These are phyloP conservation scores for Cosmia pyralina DNA, from an alignment of 2,888 invertebrate species.

Conservation along the genomic window DNA sequence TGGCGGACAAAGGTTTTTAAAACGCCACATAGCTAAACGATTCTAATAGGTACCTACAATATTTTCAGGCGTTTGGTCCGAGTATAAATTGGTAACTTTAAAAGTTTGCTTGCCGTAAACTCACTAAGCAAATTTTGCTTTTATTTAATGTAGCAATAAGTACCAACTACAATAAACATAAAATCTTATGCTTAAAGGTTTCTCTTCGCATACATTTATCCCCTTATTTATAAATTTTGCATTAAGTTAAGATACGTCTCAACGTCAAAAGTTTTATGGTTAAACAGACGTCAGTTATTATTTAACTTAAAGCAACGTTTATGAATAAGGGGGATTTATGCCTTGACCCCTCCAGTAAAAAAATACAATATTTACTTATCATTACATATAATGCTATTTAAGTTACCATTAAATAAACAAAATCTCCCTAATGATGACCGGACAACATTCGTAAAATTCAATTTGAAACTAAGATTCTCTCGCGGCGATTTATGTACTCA, in stretches of 20 bases:
- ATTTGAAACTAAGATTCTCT: conserved; percentile 73
- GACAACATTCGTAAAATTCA: conserved; percentile 75
- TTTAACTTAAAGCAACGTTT: not conserved
- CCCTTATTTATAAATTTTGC: not conserved
- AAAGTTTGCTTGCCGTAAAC: too few relatives aligned
- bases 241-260: not conserved
- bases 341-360: not conserved
- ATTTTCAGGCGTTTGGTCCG: not conserved
- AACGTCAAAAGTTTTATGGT: not conserved
- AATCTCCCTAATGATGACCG: conserved; percentile 70
- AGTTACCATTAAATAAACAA: conserved; percentile 76
- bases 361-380: conserved; percentile 12
- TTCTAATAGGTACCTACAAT: not conserved
- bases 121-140: too few relatives aligned
- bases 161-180: not conserved
- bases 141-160: not conserved
- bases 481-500: conserved; percentile 73
- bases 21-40: not conserved
- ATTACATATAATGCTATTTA: conserved; percentile 50
- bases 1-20: not conserved
- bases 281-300: not conserved
- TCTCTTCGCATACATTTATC: not conserved
- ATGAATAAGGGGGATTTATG: not conserved
- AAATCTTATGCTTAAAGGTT: not conserved
- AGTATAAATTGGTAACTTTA: not conserved